Evolutionary conservation across 2,797 vertebrate species (phyloP).

Genomic region (Centropyge bicolor): DNA sequence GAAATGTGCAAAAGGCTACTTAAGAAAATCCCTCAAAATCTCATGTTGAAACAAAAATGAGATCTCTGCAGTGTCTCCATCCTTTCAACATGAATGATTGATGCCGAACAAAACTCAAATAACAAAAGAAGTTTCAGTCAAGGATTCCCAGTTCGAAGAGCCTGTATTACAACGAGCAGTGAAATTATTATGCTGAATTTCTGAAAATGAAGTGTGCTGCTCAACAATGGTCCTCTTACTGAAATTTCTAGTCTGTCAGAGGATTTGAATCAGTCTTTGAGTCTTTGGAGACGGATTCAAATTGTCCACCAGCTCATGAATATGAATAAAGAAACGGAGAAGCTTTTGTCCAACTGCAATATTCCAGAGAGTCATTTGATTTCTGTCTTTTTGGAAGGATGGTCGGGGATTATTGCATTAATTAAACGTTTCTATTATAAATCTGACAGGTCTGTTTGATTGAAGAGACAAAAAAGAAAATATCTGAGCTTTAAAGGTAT

Average conservation of each 20-base stretch:
- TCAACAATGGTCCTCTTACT: constrained; percentile 44
- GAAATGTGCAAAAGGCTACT: background rate
- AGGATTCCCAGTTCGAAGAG: constrained; percentile 13
- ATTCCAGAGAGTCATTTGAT: constrained; percentile 41
- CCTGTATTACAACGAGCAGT: constrained; percentile 19
- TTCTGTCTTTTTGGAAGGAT: constrained; percentile 23
- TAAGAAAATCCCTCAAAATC: background rate
- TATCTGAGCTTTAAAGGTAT: background rate
- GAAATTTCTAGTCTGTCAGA: constrained; percentile 42
- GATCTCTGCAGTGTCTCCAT: background rate
- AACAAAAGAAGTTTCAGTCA: constrained; percentile 23
- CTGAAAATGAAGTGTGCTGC: constrained; percentile 42
- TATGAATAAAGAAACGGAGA: constrained; percentile 52
- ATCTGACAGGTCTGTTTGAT: constrained; percentile 15
- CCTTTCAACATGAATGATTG: constrained; percentile 33
- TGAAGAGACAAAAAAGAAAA: background rate
- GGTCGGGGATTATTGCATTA: constrained; percentile 25
- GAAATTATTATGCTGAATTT: constrained; percentile 37
- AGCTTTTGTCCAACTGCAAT: constrained; percentile 49
- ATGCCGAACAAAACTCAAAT: constrained; percentile 37
- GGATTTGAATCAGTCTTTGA: constrained; percentile 49
- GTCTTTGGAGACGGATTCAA: constrained; percentile 47
- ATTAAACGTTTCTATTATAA: constrained; percentile 27
- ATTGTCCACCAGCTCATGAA: constrained; percentile 63
- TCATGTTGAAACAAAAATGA: constrained; percentile 29